Conservation (phyloP, 2,797 vertebrate species). For the Choloepus didactylus region DNA sequence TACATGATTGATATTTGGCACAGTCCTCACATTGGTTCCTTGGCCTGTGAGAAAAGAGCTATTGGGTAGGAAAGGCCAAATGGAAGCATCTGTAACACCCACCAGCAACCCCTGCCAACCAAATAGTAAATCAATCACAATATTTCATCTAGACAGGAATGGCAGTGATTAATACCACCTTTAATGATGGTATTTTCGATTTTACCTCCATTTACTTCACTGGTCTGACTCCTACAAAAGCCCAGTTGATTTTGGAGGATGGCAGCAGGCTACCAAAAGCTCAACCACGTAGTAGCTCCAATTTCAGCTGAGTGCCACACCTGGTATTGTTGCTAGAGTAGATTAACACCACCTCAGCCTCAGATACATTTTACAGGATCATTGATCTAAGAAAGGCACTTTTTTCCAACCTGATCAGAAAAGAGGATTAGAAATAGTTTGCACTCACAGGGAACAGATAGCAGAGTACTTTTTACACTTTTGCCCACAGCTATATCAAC, state of each 20-base stretch:
- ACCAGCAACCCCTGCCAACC: neutral
- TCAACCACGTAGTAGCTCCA: neutral
- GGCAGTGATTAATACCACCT: neutral
- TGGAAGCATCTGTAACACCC: neutral
- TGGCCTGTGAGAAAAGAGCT: neutral
- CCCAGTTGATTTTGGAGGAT: neutral
- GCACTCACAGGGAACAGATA: neutral
- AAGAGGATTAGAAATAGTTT: neutral
- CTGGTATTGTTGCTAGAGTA: neutral
- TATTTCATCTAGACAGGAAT: neutral
- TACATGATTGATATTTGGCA: neutral
- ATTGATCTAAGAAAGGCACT: neutral
- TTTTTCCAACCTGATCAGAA: conserved; percentile 7
- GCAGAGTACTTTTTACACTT: neutral
- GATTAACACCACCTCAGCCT: neutral
- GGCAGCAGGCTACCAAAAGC: neutral
- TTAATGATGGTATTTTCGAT: neutral
- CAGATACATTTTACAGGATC: neutral
- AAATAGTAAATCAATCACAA: neutral
- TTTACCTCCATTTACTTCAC: neutral
- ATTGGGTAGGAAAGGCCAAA: neutral
- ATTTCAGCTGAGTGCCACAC: neutral
- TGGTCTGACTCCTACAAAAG: neutral
- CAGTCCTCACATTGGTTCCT: neutral
- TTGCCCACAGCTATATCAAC: neutral